These are phyloP conservation scores for Antennarius striatus DNA, from an alignment of 2,113 vertebrate genomes.

Conservation along the genomic window DNA sequence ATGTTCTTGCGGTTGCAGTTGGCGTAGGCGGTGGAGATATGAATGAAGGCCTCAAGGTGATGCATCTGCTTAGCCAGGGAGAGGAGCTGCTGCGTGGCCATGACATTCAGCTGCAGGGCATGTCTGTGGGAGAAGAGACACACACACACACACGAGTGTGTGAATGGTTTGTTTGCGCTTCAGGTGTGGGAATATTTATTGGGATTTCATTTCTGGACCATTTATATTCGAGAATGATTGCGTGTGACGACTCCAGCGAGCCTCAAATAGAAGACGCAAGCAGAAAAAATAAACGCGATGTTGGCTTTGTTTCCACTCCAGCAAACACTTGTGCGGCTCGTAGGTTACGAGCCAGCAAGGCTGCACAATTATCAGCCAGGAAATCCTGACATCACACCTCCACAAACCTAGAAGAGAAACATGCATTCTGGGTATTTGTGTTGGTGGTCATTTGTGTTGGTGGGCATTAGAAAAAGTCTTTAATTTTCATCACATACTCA, in stretches of 20 bases:
- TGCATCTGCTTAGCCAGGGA: constrained; percentile 89
- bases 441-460: too few species aligned
- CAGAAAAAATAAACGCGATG: too few species aligned
- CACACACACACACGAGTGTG: background rate
- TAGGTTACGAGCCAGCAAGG: too few species aligned
- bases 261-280: constrained; percentile 2
- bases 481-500: too few species aligned
- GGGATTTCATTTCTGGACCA: constrained; percentile 13
- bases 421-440: too few species aligned
- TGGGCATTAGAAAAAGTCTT: too few species aligned
- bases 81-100: constrained; percentile 90
- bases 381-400: too few species aligned
- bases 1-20: constrained; percentile 92
- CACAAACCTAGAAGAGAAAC: too few species aligned
- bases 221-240: constrained; percentile 19
- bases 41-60: constrained; percentile 90
- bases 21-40: constrained; percentile 94
- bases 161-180: background rate
- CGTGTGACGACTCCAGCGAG: constrained; percentile 9
- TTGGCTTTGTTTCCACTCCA: too few species aligned
- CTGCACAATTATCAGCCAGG: too few species aligned
- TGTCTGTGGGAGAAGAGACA: constrained; percentile 64
- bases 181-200: background rate
- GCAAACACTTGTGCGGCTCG: too few species aligned
- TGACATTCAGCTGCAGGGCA: constrained; percentile 90